Percentiles rank a stretch among this genome's conserved stretches.
Conservation (phyloP, 2,113 vertebrate genomes). For the Seriola dumerili region DNA sequence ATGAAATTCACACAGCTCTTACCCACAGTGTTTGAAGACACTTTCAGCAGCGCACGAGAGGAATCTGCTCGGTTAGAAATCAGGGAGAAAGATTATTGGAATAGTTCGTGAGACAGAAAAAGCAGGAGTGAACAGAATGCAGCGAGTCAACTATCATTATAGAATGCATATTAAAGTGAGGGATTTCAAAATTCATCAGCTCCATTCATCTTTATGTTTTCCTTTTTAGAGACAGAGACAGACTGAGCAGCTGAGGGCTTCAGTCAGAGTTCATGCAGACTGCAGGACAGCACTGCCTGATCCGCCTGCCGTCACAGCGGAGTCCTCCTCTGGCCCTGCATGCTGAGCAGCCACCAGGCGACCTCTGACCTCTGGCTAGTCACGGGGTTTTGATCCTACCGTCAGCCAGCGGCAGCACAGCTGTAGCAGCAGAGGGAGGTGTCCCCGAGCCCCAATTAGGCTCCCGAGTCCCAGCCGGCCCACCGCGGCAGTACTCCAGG, state of each 20-base stretch:
- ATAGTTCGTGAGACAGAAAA: too few species aligned
- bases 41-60: background rate
- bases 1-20: background rate
- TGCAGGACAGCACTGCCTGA: conserved; percentile 45
- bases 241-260: conserved; percentile 60
- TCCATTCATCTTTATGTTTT: conserved; percentile 17
- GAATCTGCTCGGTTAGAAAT: background rate
- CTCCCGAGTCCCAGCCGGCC: conserved; percentile 66
- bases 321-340: conserved; percentile 38
- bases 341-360: conserved; percentile 62
- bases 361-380: conserved; percentile 75
- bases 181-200: conserved; percentile 25
- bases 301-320: conserved; percentile 39
- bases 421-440: conserved; percentile 71
- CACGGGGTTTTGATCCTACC: conserved; percentile 67
- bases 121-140: background rate
- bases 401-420: conserved; percentile 73
- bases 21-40: background rate
- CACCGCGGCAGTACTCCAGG: conserved; percentile 61
- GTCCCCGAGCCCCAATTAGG: conserved; percentile 80
- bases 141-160: background rate
- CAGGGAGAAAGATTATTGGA: background rate
- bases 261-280: conserved; percentile 61
- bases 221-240: conserved; percentile 21
- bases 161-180: background rate